Conservation (phyloP, 2,113 vertebrate species). For the Perognathus longimembris region DNA sequence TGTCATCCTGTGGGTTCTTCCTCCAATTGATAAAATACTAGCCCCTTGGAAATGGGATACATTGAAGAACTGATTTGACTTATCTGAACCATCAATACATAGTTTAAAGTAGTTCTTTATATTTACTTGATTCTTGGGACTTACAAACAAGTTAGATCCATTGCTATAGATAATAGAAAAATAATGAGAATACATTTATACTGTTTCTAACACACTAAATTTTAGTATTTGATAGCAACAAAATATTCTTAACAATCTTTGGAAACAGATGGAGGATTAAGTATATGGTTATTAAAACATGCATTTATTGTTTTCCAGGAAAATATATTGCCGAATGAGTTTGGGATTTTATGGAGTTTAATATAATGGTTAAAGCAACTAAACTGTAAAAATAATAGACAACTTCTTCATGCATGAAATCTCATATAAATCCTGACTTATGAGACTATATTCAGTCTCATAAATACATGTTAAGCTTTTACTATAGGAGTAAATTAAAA, state of each 20-base stretch:
- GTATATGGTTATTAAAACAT: conserved; percentile 54
- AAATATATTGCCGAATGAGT: conserved; percentile 4
- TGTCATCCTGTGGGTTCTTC: background rate
- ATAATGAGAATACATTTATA: background rate
- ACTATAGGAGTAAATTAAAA: too few species aligned
- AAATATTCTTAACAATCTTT: conserved; percentile 52
- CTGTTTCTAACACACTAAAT: background rate
- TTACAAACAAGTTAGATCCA: background rate
- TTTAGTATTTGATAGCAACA: conserved; percentile 28
- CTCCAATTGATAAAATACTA: background rate
- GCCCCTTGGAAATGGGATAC: background rate
- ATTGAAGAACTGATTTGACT: background rate
- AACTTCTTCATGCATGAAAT: conserved; percentile 41
- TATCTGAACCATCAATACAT: background rate
- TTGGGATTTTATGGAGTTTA: background rate
- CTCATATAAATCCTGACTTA: background rate
- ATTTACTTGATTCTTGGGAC: background rate
- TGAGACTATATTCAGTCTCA: background rate
- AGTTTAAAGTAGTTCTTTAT: conserved; percentile 7
- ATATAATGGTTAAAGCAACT: conserved; percentile 14
- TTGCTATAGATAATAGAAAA: background rate
- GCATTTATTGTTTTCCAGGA: background rate
- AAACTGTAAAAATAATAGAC: background rate
- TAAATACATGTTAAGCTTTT: background rate
- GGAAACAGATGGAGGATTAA: conserved; percentile 50